Conservation (phyloP, 2,113 vertebrate species). For the Cyanoramphus novaezelandiae region DNA sequence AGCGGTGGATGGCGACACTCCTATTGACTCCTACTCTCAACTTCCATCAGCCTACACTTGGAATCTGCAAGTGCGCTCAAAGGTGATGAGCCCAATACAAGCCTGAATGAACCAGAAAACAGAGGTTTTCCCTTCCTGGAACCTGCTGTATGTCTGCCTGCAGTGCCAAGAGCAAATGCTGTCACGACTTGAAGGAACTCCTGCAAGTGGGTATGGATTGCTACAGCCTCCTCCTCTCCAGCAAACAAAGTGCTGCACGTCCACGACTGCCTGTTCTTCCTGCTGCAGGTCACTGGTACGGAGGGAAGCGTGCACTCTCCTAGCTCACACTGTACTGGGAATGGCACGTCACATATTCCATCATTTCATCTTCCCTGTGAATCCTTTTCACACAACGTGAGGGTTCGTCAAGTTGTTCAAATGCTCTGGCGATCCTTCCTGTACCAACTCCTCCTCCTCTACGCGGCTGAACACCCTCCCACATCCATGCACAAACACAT, state of each 20-base stretch:
- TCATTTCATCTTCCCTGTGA: neutral
- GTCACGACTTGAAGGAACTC: neutral
- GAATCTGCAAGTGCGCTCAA: neutral
- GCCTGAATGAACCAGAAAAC: neutral
- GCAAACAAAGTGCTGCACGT: neutral
- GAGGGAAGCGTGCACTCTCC: neutral
- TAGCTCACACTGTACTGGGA: neutral
- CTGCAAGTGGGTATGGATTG: neutral
- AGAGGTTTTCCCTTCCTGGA: neutral
- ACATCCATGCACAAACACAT: neutral
- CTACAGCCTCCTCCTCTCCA: neutral
- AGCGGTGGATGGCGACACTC: neutral
- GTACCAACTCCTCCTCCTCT: neutral
- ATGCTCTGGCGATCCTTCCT: neutral
- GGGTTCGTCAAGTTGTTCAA: neutral
- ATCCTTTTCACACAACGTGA: neutral
- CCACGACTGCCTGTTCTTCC: neutral
- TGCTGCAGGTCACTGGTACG: neutral
- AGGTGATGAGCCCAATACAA: neutral
- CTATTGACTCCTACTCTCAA: neutral
- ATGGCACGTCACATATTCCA: accelerated
- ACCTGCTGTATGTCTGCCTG: neutral
- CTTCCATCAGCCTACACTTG: neutral
- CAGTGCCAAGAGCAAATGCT: neutral
- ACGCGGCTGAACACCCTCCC: neutral